These are phyloP conservation scores for Allolobophora icterica DNA, from an alignment of 2,888 invertebrate species.

Conservation along the genomic window DNA sequence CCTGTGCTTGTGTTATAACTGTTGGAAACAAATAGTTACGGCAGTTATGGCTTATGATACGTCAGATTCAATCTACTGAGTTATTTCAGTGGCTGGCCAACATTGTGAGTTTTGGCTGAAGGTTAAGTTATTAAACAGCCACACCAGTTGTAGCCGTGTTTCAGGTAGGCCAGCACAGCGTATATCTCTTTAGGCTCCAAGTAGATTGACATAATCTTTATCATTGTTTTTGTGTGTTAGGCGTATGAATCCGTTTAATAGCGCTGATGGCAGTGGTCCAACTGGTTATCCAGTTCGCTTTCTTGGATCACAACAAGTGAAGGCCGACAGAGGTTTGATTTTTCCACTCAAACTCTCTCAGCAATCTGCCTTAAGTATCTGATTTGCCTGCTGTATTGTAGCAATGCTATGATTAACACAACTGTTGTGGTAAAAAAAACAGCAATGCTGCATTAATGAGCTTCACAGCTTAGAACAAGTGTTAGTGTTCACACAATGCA, in stretches of 20 bases:
- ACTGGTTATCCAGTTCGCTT: constrained; percentile 61
- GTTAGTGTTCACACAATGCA: too few species aligned
- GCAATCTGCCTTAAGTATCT: neutral
- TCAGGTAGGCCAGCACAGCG: neutral
- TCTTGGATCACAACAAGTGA: constrained; percentile 67
- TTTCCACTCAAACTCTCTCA: neutral
- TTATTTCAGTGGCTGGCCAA: neutral
- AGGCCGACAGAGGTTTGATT: constrained; percentile 59
- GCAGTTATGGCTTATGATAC: neutral
- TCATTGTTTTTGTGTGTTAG: constrained; percentile 44
- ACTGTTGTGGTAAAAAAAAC: too few species aligned
- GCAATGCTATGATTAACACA: too few species aligned
- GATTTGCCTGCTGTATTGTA: neutral
- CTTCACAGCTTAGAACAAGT: too few species aligned
- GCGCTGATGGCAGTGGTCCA: constrained; percentile 55
- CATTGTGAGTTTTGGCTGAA: neutral
- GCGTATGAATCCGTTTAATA: constrained; percentile 64
- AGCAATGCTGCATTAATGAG: too few species aligned
- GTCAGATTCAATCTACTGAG: neutral
- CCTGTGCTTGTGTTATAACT: neutral
- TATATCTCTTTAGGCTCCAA: neutral
- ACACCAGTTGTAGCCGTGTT: neutral
- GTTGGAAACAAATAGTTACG: neutral
- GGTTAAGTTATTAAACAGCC: neutral
- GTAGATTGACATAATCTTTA: neutral